Evolutionary conservation across 2,888 invertebrate genomes (phyloP).

Genomic region (Lissocephala sabroskyi): DNA sequence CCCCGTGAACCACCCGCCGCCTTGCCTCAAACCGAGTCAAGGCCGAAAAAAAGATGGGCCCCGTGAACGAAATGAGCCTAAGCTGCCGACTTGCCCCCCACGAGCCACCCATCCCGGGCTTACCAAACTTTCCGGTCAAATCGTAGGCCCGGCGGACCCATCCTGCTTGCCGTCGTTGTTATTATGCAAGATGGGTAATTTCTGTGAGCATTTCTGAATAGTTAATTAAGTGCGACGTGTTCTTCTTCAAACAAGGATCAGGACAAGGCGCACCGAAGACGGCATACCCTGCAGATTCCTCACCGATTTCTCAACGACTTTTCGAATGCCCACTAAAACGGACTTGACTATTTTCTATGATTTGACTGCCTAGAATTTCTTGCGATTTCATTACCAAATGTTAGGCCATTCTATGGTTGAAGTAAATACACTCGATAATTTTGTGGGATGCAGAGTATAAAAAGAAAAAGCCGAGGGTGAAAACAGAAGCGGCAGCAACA

Average conservation of each 20-base stretch:
- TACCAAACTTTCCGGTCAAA: not conserved
- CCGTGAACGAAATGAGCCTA: not conserved
- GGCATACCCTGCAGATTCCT: too few relatives aligned
- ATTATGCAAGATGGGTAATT: constrained; percentile 54
- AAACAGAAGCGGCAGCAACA: constrained; percentile 14
- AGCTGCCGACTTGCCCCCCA: not conserved
- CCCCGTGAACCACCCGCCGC: too few relatives aligned
- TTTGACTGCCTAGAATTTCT: too few relatives aligned
- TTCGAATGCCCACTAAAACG: too few relatives aligned
- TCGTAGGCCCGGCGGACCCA: too few relatives aligned
- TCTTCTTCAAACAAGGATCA: constrained; percentile 33
- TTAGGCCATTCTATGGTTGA: too few relatives aligned
- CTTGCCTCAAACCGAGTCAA: constrained; percentile 26
- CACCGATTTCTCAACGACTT: too few relatives aligned
- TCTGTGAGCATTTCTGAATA: constrained; percentile 58
- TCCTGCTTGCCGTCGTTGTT: constrained; percentile 22
- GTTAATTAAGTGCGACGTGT: constrained; percentile 52
- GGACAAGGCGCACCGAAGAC: too few relatives aligned
- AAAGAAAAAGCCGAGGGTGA: not conserved
- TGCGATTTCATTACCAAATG: too few relatives aligned
- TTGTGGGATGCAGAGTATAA: too few relatives aligned
- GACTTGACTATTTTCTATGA: too few relatives aligned
- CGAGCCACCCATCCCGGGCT: not conserved
- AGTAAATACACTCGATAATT: too few relatives aligned
- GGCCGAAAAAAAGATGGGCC: constrained; percentile 15